Conservation (phyloP, 2,797 vertebrate genomes). For the Selene dorsalis region DNA sequence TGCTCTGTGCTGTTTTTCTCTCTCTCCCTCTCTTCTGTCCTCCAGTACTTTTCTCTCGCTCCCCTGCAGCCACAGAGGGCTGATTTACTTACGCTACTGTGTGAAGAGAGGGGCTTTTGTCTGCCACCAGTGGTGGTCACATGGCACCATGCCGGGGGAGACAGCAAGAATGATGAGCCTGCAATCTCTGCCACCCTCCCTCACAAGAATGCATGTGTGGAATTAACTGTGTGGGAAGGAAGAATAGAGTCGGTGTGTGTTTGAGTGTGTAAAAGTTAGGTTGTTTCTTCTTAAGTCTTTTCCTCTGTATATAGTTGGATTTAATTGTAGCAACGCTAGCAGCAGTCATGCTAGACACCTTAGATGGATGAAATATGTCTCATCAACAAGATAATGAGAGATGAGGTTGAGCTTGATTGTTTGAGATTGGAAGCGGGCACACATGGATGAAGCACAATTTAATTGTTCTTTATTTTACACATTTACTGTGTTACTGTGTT, state of each 20-base stretch:
- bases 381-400: neutral
- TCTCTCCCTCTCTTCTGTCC: neutral
- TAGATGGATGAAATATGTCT: neutral
- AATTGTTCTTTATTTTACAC: no score
- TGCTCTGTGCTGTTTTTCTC: neutral
- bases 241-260: neutral
- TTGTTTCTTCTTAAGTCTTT: neutral
- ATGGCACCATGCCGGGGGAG: constrained; percentile 50
- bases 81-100: constrained; percentile 66
- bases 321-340: neutral
- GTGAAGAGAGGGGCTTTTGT: constrained; percentile 71
- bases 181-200: constrained; percentile 33
- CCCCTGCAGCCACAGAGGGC: constrained; percentile 57
- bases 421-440: no score
- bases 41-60: constrained; percentile 31
- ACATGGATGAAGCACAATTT: no score
- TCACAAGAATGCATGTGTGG: constrained; percentile 20
- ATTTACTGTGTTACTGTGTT: no score
- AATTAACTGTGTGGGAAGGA: constrained; percentile 31
- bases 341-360: neutral
- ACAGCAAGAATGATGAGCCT: constrained; percentile 45
- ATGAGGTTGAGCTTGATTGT: no score
- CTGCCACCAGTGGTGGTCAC: constrained; percentile 67
- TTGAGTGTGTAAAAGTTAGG: constrained; percentile 4
- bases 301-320: neutral